Percentiles rank a stretch among this genome's conserved stretches.
Evolutionary conservation across 2,888 invertebrate species (phyloP).

Genomic region (Cerastis rubricosa): DNA sequence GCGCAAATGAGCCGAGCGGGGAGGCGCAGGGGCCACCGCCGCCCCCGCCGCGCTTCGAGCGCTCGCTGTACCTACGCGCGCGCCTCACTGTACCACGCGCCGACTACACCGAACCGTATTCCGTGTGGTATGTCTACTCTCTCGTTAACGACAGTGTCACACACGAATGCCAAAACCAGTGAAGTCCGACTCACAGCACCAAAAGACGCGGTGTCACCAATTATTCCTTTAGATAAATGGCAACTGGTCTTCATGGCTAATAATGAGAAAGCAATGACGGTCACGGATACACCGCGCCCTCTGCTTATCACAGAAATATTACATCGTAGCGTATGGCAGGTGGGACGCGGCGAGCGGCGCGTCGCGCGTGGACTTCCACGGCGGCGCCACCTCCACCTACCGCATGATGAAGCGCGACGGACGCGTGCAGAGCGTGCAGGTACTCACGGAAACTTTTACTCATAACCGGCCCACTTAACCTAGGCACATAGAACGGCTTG

Average conservation of each 20-base stretch:
- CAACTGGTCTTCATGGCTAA: not conserved
- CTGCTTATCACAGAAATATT: too few relatives aligned
- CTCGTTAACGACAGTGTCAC: too few relatives aligned
- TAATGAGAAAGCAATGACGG: not conserved
- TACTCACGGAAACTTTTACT: slow-evolving; percentile 40
- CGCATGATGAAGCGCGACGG: slow-evolving; percentile 73
- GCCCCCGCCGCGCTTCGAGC: slow-evolving; percentile 73
- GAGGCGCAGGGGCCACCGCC: slow-evolving; percentile 52
- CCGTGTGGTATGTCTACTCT: slow-evolving; percentile 63
- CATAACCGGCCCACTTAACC: not conserved
- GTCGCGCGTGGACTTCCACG: slow-evolving; percentile 79
- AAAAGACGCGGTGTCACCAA: not conserved
- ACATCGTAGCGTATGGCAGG: slow-evolving; percentile 67
- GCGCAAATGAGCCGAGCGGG: not conserved
- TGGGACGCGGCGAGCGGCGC: slow-evolving; percentile 81
- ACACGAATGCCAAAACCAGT: not conserved
- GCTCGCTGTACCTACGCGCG: slow-evolving; percentile 75
- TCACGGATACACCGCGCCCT: not conserved
- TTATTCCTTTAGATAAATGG: not conserved
- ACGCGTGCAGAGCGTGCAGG: slow-evolving; percentile 74
- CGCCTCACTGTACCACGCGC: slow-evolving; percentile 78
- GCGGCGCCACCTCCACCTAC: slow-evolving; percentile 77
- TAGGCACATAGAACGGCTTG: not conserved
- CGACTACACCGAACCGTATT: slow-evolving; percentile 81
- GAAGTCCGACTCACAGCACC: too few relatives aligned